phyloP scores from a whole-genome alignment of 2,113 vertebrate species.

The Cyphomyrus discorhynchus region DNA sequence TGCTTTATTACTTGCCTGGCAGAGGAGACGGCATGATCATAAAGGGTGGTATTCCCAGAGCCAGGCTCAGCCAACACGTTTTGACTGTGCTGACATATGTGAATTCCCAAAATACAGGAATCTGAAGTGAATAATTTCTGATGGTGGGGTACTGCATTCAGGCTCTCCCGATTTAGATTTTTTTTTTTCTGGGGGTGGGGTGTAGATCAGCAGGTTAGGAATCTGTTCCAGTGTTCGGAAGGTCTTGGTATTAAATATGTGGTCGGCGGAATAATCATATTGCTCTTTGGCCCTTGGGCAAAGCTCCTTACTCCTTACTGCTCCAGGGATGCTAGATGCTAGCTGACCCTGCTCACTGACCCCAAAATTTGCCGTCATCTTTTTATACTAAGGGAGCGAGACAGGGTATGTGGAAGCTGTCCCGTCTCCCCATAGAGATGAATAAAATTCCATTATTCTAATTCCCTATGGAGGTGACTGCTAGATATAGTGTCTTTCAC shows the following conservation, averaged over 20 bases:
- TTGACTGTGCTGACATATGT: not conserved
- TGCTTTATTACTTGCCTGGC: not conserved
- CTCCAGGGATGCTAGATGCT: not conserved
- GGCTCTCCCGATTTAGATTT: not conserved
- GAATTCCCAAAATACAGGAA: not conserved
- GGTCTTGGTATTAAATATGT: not conserved
- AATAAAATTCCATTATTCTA: not conserved
- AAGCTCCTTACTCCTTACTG: not conserved
- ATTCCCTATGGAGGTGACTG: not conserved
- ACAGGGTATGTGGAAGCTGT: not conserved
- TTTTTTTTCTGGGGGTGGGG: not conserved
- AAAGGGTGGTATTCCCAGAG: not conserved
- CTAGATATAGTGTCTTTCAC: not conserved
- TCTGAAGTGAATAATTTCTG: not conserved
- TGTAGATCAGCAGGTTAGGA: not conserved
- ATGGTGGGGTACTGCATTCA: not conserved
- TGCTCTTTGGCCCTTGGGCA: not conserved
- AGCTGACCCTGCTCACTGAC: not conserved
- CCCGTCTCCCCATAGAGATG: not conserved
- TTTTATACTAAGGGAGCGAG: not conserved
- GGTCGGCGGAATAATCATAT: not conserved
- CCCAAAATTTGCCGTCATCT: not conserved
- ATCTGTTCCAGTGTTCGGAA: not conserved
- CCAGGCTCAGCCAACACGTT: not conserved
- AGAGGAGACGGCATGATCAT: not conserved